Evolutionary conservation across 2,888 invertebrate genomes (phyloP), one percentile per base, ranked within the genome.

Genomic region (Mesoligia furuncula): DNA sequence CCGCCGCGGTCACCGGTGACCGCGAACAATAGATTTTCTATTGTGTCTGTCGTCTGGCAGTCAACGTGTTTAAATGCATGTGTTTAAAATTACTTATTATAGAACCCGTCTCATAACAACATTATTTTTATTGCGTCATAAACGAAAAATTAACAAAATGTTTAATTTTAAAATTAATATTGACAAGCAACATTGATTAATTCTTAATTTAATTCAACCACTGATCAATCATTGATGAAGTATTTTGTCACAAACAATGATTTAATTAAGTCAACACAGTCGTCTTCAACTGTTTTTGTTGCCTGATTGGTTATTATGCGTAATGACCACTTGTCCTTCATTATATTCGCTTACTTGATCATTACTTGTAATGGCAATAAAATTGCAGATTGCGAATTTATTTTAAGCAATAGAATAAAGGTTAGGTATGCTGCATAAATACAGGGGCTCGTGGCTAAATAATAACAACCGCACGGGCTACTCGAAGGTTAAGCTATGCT

Each of bases 251-350:
- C 84, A 83, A 85, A 91, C 91, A 90, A 90, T 91, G 87, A 91
- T 88, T 90, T 89, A 89, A 90, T 91, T 90, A 90, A 90, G 85
- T 90, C 89, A 90, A 89, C 86, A 89, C 31, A 80, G 70, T 73
- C 70, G 11, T 82, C 67, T 76, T 70, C 69, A 72, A 80, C 61
- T 80, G 85, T 87, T 87, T 86, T 85, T 86, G 82, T 87, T 84
- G 3, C 73, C 61, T 86, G 86, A 89, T 87, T 88, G 72, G 68
- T 81, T 89, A 87, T 86, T 88, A 84, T 87, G 57, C 72, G 70
- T 80, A 85, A 85, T 88, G 68, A 64, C 51, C 27, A 72, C 62
- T 80, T 77, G 78, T 81, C 83, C 83, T 83, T 84, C 78, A 42
- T 69, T 71, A 59, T 70, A 71, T 73, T 76, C 61, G 45, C 62